A percentile compares a stretch with the other conserved stretches of the same genome.
These are phyloP conservation scores for Rhagoletis pomonella DNA, from an alignment of 1,140 invertebrate genomes.

Conservation along the genomic window DNA sequence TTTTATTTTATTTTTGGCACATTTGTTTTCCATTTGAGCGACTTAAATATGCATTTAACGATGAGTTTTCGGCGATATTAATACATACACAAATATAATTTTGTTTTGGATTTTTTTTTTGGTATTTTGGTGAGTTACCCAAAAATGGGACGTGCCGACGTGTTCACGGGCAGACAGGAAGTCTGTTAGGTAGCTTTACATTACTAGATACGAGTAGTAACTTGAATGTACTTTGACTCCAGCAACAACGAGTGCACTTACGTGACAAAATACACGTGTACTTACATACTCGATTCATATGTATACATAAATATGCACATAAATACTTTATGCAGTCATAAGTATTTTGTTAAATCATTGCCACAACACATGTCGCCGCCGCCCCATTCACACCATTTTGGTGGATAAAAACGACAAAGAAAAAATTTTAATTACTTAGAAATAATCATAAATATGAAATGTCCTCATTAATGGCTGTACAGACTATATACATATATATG, in stretches of 20 bases:
- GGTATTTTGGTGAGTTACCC: constrained; percentile 4
- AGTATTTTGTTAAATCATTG: constrained; percentile 13
- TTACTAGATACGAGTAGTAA: not conserved
- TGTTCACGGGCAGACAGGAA: constrained; percentile 43
- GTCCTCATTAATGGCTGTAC: not conserved
- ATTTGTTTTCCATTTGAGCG: constrained; percentile 41
- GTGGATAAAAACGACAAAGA: not conserved
- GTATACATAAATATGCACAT: not conserved
- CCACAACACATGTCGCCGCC: constrained; percentile 5
- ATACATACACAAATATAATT: not conserved
- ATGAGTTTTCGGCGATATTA: not conserved
- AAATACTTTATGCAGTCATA: not conserved
- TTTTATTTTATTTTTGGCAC: constrained; percentile 16
- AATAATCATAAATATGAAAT: constrained; percentile 23
- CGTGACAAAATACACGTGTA: constrained; percentile 13
- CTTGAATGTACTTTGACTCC: not conserved
- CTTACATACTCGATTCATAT: too few relatives aligned
- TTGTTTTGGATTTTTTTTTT: not conserved
- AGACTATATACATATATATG: not conserved
- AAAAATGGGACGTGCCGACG: constrained; percentile 45
- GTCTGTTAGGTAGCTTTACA: not conserved
- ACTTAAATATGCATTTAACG: constrained; percentile 38
- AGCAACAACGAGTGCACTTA: constrained; percentile 1
- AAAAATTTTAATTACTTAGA: not conserved
- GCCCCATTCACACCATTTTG: constrained; percentile 36